Base-by-base conservation (phyloP, 2,113 vertebrate species). In the Entosphenus tridentatus region DNA sequence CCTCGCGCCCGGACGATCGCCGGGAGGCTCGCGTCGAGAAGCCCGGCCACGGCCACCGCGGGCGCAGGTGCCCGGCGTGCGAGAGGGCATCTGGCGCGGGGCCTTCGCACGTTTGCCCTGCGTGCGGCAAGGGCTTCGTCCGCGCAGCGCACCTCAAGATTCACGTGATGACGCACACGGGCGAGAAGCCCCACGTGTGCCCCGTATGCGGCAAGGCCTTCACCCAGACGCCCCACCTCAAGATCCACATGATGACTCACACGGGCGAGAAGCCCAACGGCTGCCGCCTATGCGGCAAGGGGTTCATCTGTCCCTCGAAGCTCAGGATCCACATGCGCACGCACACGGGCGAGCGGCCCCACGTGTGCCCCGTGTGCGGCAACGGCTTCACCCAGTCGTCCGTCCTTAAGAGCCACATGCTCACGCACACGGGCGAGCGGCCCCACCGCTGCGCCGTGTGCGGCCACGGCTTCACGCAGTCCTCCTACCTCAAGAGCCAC, bases 211-310 rank as follows among this genome's bases (percentile, higher is more conserved):
- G 88, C 1, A 83, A 89, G n/a, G 89, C 91, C 1, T 98, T 98
- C 72, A 87, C 85, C 69, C 95, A 90, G 9, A 89, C 89, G 73
- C 92, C 88, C 57, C 96, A 95, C 72, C 88, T 98, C 62, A 95
- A 97, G 0, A 87, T 96, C 73, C 93, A 96, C 79, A 87, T 93
- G 73, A 95, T 96, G 93, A 92, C 89, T 0, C 93, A 98, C 39
- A 87, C 96, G 75, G 93, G 93, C 17, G 88, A 96, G 86, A 96
- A 95, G 75, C 93, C 93, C 0, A 87, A 98, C 77, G 96, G 95
- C 78, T 98, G 93, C 3, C 89, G 91, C 72, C 96, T 97, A 81
- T 98, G 93, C 78, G 95, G 90, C 79, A 98, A 96, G 77, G 90
- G 92, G 55, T 98, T 98, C 76, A 95, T 90, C 3, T 90, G 96